phyloP scores from a whole-genome alignment of 37 sponge, comb jelly and placozoan genomes.

The Hexactinellida sp. region DNA sequence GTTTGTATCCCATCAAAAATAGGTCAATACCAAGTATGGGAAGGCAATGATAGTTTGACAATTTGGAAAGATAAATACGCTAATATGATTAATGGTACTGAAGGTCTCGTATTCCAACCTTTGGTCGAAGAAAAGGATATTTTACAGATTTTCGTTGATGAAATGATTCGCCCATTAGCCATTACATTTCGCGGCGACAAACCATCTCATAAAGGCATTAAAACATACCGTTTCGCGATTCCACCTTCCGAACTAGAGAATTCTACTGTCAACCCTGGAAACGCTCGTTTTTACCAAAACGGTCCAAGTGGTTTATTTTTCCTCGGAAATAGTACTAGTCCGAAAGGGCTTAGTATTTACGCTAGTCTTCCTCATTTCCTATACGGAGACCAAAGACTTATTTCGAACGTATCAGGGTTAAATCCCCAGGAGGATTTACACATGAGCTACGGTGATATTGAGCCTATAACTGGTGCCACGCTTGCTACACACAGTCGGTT shows the following conservation, averaged over 20 bases:
- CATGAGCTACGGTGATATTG: constrained; percentile 5
- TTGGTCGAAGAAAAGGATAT: not conserved
- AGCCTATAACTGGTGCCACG: not conserved
- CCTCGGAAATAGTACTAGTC: not conserved
- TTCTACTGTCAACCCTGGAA: not conserved
- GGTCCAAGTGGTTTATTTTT: constrained; percentile 11
- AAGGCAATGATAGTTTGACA: not conserved
- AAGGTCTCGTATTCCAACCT: not conserved
- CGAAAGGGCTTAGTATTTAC: not conserved
- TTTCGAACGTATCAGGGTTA: not conserved
- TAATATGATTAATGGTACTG: not conserved
- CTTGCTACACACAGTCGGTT: constrained; percentile 10
- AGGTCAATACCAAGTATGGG: not conserved
- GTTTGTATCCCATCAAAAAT: constrained; percentile 14
- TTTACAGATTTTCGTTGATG: constrained; percentile 5
- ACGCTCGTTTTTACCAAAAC: constrained; percentile 17
- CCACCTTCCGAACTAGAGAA: not conserved
- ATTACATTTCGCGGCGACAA: constrained; percentile 1
- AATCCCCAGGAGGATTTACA: not conserved
- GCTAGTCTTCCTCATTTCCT: constrained; percentile 9
- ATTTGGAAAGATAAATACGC: constrained; percentile 4
- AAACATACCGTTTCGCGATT: not conserved
- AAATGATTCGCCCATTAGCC: not conserved
- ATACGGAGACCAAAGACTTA: not conserved
- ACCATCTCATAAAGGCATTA: constrained; percentile 4